Conservation (phyloP, 1,140 invertebrate genomes). For the Drosophila navojoa region DNA sequence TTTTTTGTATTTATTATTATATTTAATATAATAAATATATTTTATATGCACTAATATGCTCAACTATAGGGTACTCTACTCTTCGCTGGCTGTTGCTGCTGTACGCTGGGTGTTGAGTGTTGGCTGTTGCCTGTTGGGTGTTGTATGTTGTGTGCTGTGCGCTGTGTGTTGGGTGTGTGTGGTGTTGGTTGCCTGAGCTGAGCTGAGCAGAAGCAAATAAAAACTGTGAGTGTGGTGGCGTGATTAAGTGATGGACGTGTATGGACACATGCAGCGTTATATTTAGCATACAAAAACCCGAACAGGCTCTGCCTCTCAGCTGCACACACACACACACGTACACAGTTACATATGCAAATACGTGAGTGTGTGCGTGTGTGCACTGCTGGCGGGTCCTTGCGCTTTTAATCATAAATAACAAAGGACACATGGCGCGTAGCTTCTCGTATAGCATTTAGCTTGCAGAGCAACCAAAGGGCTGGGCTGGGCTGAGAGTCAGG, state of each 20-base stretch:
- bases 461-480: conserved; percentile 66
- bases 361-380: conserved; percentile 10
- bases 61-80: background rate
- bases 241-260: conserved; percentile 82
- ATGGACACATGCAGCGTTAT: conserved; percentile 80
- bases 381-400: conserved; percentile 68
- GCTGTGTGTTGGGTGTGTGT: background rate
- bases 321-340: conserved; percentile 8
- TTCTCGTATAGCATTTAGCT: conserved; percentile 69
- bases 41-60: background rate
- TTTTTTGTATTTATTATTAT: too few relatives aligned
- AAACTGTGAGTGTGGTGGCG: conserved; percentile 58
- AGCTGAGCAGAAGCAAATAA: conserved; percentile 7
- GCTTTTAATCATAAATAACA: conserved; percentile 82
- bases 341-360: conserved; percentile 45
- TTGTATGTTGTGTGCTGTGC: background rate
- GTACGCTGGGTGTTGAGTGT: background rate
- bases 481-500: conserved; percentile 14
- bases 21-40: too few relatives aligned
- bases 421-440: conserved; percentile 74
- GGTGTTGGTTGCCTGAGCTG: too few relatives aligned
- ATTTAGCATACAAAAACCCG: conserved; percentile 74
- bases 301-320: conserved; percentile 22
- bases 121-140: background rate
- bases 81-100: background rate